Base-by-base conservation (phyloP, 2,113 vertebrate species). In the Dryoscopus gambensis region DNA sequence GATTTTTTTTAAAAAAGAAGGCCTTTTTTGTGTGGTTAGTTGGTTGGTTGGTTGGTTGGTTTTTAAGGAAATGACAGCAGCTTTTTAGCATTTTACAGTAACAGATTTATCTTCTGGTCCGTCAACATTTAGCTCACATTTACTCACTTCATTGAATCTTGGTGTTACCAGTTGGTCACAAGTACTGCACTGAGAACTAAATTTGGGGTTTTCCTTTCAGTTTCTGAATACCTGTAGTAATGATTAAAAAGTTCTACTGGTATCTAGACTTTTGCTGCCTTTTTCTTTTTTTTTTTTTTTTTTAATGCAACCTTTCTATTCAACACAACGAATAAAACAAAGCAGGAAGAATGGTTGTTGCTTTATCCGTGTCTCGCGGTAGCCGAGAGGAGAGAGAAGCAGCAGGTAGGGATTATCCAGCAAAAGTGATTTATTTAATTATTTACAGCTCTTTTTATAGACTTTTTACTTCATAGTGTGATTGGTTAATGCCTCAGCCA, bases 281-380 rank as follows among this genome's bases (percentile, higher is more conserved):
- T n/a, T n/a, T n/a, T n/a, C n/a, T n/a, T n/a, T n/a, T n/a, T 8
- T 50, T 17, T 30, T 31, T 47, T 37, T 37, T 25, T 13, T 44
- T n/a, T 20, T 8, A 7, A n/a, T n/a, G 4, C 6, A 69, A 15
- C 2, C 0, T 53, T 73, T 46, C 6, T 50, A 3, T 35, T 70
- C 30, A 47, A 6, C 13, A 49, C 21, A 56, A 69, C 44, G n/a
- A n/a, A n/a, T n/a, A n/a, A n/a, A n/a, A n/a, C n/a, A n/a, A n/a
- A n/a, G n/a, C n/a, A n/a, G n/a, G n/a, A n/a, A n/a, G n/a, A n/a
- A n/a, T n/a, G n/a, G n/a, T n/a, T n/a, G n/a, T n/a, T n/a, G n/a
- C n/a, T n/a, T n/a, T n/a, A n/a, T n/a, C n/a, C n/a, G n/a, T n/a
- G n/a, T n/a, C n/a, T n/a, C n/a, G n/a, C n/a, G n/a, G n/a, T n/a